Base-by-base conservation (phyloP, 2,797 vertebrate genomes). In the Eutrigla gurnardus region DNA sequence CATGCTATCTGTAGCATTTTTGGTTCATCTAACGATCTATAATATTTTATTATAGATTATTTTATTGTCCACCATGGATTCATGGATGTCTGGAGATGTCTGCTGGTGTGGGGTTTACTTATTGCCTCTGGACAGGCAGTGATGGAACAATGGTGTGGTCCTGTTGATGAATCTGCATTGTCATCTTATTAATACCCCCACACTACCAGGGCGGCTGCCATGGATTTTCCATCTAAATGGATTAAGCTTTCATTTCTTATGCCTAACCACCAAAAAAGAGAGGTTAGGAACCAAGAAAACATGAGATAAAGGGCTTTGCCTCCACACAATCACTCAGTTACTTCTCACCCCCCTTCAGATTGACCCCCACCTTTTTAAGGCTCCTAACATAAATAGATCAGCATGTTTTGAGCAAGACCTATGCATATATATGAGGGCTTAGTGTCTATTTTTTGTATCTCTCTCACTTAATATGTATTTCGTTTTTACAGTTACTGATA, bases 221-320 rank as follows among this genome's bases (percentile, higher is more conserved):
- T 93, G 87, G 91, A 92, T 93, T 94, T 95, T 91, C 90, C 86
- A 88, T 94, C 92, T 88, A 89, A 93, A 93, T 77, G 86, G 90
- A 93, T 95, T 94, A 94, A 82, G 85, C 87, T 87, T 91, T 91
- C 79, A 93, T 95, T 93, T 91, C 80, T 89, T 92, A 85, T 82
- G 77, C 91, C 82, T 81, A 81, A 88, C 84, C 77, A 85, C 86
- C 85, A 84, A 91, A 33, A 82, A 83, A 78, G 79, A 80, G 87
- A 83, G 67, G 71, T 77, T 87, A 77, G 70, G 75, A 72, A 71
- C 61, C 66, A 81, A 77, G 84, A 82, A 85, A 83, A 80, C 74
- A 73, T 18, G 25, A 70, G 83, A 86, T 83, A 80, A 89, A 84
- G 59, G 63, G 69, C 73, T 91, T 81, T 88, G 82, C 81, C 76